Percentiles rank a stretch among this genome's conserved stretches.
Evolutionary conservation across 2,888 invertebrate genomes (phyloP).

Genomic region (Zele albiditarsus): DNA sequence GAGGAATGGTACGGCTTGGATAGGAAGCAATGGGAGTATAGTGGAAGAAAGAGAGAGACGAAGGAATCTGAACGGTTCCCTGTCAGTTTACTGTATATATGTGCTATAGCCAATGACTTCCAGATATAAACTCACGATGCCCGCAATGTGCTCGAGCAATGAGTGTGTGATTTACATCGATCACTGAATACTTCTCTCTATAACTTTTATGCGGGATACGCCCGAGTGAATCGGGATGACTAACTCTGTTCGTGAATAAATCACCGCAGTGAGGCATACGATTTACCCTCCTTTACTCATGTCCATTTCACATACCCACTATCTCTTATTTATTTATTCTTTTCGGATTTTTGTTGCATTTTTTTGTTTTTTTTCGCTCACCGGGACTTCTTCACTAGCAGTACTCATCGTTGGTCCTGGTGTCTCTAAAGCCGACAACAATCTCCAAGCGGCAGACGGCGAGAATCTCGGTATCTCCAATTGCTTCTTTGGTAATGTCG

Average conservation of each 20-base stretch:
- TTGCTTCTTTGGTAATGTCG: slow-evolving; percentile 86
- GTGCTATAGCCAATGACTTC: slow-evolving; percentile 1
- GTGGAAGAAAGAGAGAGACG: neutral
- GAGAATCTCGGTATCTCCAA: slow-evolving; percentile 86
- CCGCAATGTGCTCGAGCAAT: slow-evolving; percentile 9
- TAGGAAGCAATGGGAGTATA: neutral
- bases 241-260: slow-evolving; percentile 36
- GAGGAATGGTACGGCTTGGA: neutral
- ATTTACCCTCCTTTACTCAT: neutral
- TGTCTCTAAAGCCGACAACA: slow-evolving; percentile 79
- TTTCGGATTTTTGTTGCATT: neutral
- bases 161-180: slow-evolving; percentile 25
- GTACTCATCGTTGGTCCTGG: slow-evolving; percentile 67
- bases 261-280: slow-evolving; percentile 28
- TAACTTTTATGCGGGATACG: neutral
- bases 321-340: neutral
- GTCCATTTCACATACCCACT: neutral
- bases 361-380: slow-evolving; percentile 45
- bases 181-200: neutral
- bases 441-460: slow-evolving; percentile 88
- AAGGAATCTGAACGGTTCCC: slow-evolving; percentile 18
- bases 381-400: slow-evolving; percentile 69
- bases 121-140: slow-evolving; percentile 11
- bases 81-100: slow-evolving; percentile 2
- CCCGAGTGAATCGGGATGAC: slow-evolving; percentile 5